phyloP scores from a whole-genome alignment of 23 tunicate species.

The Aplidium turbinatum region DNA sequence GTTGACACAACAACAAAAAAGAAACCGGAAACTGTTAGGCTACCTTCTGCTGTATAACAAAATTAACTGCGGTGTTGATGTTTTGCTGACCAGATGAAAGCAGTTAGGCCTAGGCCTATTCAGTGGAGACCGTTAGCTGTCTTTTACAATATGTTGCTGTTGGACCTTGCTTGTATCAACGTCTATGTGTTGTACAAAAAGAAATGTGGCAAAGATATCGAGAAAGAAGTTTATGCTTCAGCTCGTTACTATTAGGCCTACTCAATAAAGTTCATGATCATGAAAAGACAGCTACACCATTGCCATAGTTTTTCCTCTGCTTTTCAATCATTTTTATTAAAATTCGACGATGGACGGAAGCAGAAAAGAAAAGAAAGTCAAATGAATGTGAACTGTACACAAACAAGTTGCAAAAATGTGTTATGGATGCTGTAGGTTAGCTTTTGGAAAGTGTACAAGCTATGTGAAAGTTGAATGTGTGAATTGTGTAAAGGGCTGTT shows the following conservation, averaged over 20 bases:
- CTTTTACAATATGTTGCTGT: slow-evolving; percentile 3
- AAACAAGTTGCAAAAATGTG: slow-evolving; percentile 13
- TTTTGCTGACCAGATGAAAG: neutral
- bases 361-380: slow-evolving; percentile 19
- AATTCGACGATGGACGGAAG: slow-evolving; percentile 16
- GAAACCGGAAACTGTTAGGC: slow-evolving; percentile 2
- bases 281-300: slow-evolving; percentile 9
- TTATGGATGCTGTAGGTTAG: slow-evolving; percentile 23
- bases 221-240: slow-evolving; percentile 19
- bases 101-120: neutral
- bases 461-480: slow-evolving; percentile 19
- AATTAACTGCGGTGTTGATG: slow-evolving; percentile 2
- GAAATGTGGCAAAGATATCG: neutral
- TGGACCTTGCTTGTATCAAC: slow-evolving; percentile 22
- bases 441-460: slow-evolving; percentile 21
- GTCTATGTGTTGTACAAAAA: neutral
- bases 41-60: neutral
- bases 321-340: slow-evolving; percentile 1
- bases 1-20: slow-evolving; percentile 4
- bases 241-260: neutral
- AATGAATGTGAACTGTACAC: slow-evolving; percentile 20
- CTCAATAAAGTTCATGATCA: slow-evolving; percentile 13
- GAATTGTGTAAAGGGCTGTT: neutral
- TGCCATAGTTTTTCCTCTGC: slow-evolving; percentile 7
- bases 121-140: neutral